Conservation (phyloP, 2,797 vertebrate species). For the Pyrrhura leucotis region DNA sequence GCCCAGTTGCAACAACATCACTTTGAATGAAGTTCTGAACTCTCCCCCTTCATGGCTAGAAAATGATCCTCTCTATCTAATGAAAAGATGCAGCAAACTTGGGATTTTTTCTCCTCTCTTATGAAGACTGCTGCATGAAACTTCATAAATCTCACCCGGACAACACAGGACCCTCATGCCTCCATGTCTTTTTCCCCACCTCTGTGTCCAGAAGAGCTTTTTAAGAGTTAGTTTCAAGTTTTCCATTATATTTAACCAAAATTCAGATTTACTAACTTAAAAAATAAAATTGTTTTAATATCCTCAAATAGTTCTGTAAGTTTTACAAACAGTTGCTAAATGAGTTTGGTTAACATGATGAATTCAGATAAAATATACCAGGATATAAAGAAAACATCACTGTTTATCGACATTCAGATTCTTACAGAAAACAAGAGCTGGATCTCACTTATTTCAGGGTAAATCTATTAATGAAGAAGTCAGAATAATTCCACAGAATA, state of each 20-base stretch:
- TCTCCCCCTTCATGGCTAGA: not conserved
- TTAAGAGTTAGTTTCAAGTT: not conserved
- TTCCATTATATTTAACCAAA: not conserved
- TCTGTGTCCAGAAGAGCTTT: not conserved
- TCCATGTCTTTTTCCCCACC: not conserved
- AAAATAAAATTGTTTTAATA: not conserved
- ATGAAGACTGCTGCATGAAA: not conserved
- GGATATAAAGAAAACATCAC: not conserved
- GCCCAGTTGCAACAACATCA: not conserved
- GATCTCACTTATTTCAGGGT: not conserved
- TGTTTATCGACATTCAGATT: not conserved
- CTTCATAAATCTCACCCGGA: not conserved
- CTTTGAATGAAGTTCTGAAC: not conserved
- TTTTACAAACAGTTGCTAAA: not conserved
- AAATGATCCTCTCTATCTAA: not conserved
- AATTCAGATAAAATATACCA: not conserved
- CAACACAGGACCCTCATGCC: not conserved
- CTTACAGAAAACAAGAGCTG: not conserved
- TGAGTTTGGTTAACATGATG: not conserved
- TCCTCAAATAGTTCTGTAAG: not conserved
- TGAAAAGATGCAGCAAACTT: not conserved
- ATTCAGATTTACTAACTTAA: not conserved
- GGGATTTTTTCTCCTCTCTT: not conserved
- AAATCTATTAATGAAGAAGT: not conserved
- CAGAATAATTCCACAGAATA: not conserved